Base-by-base conservation (phyloP, 2,113 vertebrate genomes). In the Silurus glanis region DNA sequence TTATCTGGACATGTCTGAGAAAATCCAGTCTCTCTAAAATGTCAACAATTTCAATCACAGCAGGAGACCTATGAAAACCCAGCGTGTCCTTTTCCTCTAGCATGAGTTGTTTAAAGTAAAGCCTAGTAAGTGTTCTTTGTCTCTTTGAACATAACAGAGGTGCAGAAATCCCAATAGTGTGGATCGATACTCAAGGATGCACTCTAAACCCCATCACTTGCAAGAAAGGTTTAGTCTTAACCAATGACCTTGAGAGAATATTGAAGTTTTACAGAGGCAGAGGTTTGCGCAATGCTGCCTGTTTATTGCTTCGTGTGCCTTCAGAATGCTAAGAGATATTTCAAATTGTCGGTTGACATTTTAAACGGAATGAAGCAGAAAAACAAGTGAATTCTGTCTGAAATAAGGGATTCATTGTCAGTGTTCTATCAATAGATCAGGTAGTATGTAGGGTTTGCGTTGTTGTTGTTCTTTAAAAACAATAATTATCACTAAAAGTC, bases 161-260 rank as follows among this genome's bases (percentile, higher is more conserved):
- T 21, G 75, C 58, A 19, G 62, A 45, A 82, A 88, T 59, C 72
- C 28, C 56, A 49, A 64, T 49, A 51, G 2, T 64, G 7, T 75
- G 58, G 82, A 86, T 88, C 82, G 45, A 84, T 88, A 81, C 85
- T 80, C 81, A 49, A 75, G 85, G 84, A 72, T 74, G 55, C 75
- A 66, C 28, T 80, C 67, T 23, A 80, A 86, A 56, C 84, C 17
- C 66, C 23, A 49, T 86, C 71, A 9, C 8, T 56, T 47, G 5
- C 16, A 80, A 85, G 53, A 56, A 56, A 25, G 53, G 51, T 80
- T 80, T 80, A 49, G 28, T 47, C 23, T 45, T 83, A 61, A 83
- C 72, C 37, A 59, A 14, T 83, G 84, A 83, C 80, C 83, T 82
- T 76, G 79, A 62, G 23, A 64, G 71, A 72, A 80, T 71, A 66